Base-by-base conservation (phyloP, 1,140 invertebrate species). In the Gryon sp. region DNA sequence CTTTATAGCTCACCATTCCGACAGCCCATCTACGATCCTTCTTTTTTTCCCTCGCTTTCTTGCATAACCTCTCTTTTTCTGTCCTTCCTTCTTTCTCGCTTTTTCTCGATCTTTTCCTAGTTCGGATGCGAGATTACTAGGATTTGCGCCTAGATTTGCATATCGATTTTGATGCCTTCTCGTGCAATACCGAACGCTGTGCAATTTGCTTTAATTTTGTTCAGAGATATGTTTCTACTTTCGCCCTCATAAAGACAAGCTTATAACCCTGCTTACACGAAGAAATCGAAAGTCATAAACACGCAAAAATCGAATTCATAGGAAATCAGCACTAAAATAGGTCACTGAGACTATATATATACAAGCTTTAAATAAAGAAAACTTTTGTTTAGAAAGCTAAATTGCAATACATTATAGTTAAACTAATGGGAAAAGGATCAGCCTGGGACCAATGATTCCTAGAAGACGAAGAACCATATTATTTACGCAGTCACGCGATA, bases 131-230 rank as follows among this genome's bases (percentile, higher is more conserved):
- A 87, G 84, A 87, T 87, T 87, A 87, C 87, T 87, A 83, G 87
- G 84, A 88, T 88, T 87, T 87, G 82, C 82, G 81, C 82, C 80
- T 85, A 84, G 83, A 88, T 88, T 87, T 86, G 77, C 86, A 87
- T 88, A 88, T 88, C 86, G 87, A 88, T 88, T 87, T 83, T 80
- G 76, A 45, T 72, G 82, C 65, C 69, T 78, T 80, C 78, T 79
- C 80, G 83, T 79, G 78, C 79, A 73, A 57, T 78, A 53, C 78
- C 76, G 79, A 84, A 76, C 74, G 79, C 70, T 66, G 77, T 72
- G 81, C 82, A 84, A 86, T 87, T 85, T 85, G 79, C 84, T 81
- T 86, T 86, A 84, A 86, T 87, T 87, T 86, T 43, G 73, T 59
- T 46, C 38, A 15, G 55, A 53, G 53, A 72, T 48, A 60, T 22